These are phyloP conservation scores for Magallana ariakensis DNA, from an alignment of 1,140 invertebrate genomes.

Conservation along the genomic window DNA sequence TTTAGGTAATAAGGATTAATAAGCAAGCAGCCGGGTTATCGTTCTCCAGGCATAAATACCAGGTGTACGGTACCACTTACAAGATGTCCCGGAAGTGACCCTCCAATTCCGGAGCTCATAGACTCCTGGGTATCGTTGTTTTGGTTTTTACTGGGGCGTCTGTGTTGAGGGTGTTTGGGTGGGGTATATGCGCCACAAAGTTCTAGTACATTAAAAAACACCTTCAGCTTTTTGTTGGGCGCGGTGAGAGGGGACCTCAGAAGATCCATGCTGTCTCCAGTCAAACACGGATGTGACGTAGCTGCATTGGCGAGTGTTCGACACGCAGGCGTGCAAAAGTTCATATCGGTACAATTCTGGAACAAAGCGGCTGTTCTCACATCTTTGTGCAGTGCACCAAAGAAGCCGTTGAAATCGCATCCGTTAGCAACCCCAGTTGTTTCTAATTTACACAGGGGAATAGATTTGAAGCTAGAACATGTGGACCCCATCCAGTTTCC, in stretches of 20 bases:
- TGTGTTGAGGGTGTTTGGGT: neutral
- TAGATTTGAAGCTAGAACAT: constrained; percentile 48
- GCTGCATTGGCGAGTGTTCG: constrained; percentile 43
- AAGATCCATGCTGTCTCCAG: constrained; percentile 40
- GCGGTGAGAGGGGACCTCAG: constrained; percentile 33
- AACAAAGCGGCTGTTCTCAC: constrained; percentile 26
- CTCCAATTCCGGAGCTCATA: constrained; percentile 20
- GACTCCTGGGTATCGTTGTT: constrained; percentile 23
- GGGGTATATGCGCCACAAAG: constrained; percentile 21
- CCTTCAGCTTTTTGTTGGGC: constrained; percentile 6
- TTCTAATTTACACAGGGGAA: constrained; percentile 56
- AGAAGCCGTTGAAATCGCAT: constrained; percentile 53
- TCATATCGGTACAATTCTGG: constrained; percentile 41
- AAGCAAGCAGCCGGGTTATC: constrained; percentile 1
- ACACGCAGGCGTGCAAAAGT: constrained; percentile 43
- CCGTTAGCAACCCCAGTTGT: constrained; percentile 53
- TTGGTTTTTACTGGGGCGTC: neutral
- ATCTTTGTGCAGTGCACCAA: constrained; percentile 46
- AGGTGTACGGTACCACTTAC: constrained; percentile 16
- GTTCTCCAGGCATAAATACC: neutral
- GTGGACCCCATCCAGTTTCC: constrained; percentile 44
- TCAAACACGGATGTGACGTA: constrained; percentile 50
- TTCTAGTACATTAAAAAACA: constrained; percentile 33
- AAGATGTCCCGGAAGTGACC: constrained; percentile 27
- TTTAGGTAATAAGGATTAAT: neutral